Percentiles rank a stretch among this genome's conserved stretches.
These are phyloP conservation scores for Cheracebus regulus DNA, from an alignment of 2,797 vertebrate species.

Conservation along the genomic window DNA sequence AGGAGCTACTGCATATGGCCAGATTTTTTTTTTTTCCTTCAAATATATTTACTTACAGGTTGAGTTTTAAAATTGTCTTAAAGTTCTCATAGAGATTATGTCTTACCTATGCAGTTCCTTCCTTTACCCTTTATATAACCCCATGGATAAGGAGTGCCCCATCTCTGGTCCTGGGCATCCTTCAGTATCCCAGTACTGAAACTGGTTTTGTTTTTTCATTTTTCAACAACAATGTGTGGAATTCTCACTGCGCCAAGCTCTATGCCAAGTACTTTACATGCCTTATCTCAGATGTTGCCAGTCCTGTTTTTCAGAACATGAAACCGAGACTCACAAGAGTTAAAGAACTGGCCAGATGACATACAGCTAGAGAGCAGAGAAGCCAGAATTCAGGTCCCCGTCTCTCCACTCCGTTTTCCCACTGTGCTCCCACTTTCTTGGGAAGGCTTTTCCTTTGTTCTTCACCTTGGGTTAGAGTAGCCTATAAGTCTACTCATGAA, in stretches of 20 bases:
- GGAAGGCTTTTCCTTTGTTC: background rate
- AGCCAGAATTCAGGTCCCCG: background rate
- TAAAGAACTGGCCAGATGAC: background rate
- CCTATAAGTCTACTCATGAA: background rate
- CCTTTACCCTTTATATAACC: background rate
- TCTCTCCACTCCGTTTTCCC: background rate
- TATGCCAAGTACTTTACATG: background rate
- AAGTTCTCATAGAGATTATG: background rate
- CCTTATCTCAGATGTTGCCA: background rate
- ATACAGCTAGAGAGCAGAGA: background rate
- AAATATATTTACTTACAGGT: background rate
- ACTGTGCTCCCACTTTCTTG: background rate
- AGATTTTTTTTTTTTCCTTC: background rate
- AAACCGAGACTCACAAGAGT: background rate
- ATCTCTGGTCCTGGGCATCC: background rate
- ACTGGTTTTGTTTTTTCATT: background rate
- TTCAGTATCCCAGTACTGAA: background rate
- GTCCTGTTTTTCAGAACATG: conserved; percentile 10
- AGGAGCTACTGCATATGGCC: background rate
- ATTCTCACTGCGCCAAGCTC: background rate
- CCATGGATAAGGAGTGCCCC: background rate
- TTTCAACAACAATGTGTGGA: background rate
- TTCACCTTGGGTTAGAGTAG: background rate
- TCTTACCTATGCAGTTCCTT: background rate
- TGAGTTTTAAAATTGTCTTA: background rate